Evolutionary conservation across 1,140 invertebrate species (phyloP).

Genomic region (Penaeus indicus): DNA sequence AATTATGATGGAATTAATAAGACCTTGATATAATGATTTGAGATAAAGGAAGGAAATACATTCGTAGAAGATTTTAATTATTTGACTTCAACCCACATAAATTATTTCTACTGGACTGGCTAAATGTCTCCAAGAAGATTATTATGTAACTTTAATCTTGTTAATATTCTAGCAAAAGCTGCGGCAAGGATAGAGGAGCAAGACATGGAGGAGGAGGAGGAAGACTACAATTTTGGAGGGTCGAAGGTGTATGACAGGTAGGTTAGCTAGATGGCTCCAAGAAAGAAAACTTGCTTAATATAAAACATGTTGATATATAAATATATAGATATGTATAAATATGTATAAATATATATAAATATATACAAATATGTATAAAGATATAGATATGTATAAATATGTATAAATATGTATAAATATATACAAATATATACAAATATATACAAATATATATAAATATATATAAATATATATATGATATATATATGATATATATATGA

Average conservation of each 20-base stretch:
- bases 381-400: no score
- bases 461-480: no score
- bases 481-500: no score
- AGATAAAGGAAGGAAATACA: not conserved
- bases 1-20: no score
- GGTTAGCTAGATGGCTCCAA: not conserved
- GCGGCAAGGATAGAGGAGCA: conserved; percentile 32
- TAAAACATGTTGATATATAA: not conserved
- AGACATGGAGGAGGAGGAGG: conserved; percentile 63
- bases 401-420: no score
- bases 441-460: no score
- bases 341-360: no score
- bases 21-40: no score
- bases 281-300: no score
- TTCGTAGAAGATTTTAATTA: not conserved
- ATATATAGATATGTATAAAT: not conserved
- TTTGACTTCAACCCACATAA: not conserved
- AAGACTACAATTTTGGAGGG: conserved; percentile 55
- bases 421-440: no score
- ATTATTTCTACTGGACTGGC: not conserved
- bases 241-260: conserved; percentile 63
- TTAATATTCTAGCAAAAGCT: conserved; percentile 47
- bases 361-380: no score
- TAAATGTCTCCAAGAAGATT: not conserved
- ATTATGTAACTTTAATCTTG: conserved; percentile 11